Conservation (phyloP, 2,888 invertebrate genomes). For the Cremastinae sp. region DNA sequence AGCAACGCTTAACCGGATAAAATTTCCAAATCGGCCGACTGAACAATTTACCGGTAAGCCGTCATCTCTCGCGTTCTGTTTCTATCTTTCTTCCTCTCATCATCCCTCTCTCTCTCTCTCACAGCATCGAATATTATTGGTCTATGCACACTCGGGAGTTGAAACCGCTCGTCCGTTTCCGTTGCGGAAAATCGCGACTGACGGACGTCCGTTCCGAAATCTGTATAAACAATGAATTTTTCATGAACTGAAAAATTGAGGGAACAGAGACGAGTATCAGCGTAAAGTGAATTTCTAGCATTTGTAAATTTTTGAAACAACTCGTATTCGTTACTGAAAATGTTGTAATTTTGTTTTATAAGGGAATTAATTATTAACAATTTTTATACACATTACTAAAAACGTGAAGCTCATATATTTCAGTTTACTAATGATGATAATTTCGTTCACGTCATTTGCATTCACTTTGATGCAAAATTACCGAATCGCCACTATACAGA, state of each 20-base stretch:
- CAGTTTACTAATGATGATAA: too few relatives aligned
- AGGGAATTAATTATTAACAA: too few relatives aligned
- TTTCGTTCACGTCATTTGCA: too few relatives aligned
- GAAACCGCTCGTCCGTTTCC: constrained; percentile 35
- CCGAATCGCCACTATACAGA: too few relatives aligned
- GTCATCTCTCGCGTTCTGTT: background rate
- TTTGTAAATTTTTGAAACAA: background rate
- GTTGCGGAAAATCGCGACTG: constrained; percentile 43
- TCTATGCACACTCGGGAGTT: constrained; percentile 41
- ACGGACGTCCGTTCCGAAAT: constrained; percentile 47
- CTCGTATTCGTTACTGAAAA: too few relatives aligned
- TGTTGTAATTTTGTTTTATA: too few relatives aligned
- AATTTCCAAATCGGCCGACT: background rate
- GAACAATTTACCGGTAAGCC: background rate
- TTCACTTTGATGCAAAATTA: too few relatives aligned
- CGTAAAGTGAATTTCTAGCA: background rate
- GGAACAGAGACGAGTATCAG: background rate
- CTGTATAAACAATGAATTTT: constrained; percentile 21
- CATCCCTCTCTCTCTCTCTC: background rate
- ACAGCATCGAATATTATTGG: constrained; percentile 19
- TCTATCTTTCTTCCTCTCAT: background rate
- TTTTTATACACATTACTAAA: too few relatives aligned
- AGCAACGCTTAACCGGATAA: background rate
- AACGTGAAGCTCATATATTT: too few relatives aligned
- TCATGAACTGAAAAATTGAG: constrained; percentile 25